Conservation (phyloP, 1,140 invertebrate species). For the Gryon sp. region DNA sequence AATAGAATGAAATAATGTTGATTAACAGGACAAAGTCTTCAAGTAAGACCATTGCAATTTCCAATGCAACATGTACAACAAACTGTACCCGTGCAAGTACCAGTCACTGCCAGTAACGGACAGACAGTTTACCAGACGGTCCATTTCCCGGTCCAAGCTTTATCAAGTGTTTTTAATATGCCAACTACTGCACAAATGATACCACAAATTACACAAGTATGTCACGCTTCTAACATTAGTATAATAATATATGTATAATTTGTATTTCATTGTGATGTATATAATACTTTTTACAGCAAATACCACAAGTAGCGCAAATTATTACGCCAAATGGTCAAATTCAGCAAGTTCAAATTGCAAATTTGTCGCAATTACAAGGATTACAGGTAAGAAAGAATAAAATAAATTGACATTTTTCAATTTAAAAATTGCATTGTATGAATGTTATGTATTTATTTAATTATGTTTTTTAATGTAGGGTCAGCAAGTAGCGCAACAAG, state of each 20-base stretch:
- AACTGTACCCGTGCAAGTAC: conserved; percentile 94
- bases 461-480: conserved; percentile 57
- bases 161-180: conserved; percentile 81
- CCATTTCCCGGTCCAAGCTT: conserved; percentile 91
- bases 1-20: too few relatives aligned
- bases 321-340: conserved; percentile 92
- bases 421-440: too few relatives aligned
- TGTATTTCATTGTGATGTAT: conserved; percentile 3
- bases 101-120: conserved; percentile 92
- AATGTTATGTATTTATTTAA: conserved; percentile 1
- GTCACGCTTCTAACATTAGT: conserved; percentile 64
- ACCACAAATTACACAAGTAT: conserved; percentile 85
- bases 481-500: conserved; percentile 76
- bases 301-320: conserved; percentile 89
- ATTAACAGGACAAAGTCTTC: conserved; percentile 86
- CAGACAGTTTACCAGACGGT: conserved; percentile 96
- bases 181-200: conserved; percentile 84
- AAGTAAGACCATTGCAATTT: conserved; percentile 87
- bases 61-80: conserved; percentile 85
- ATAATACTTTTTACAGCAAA: conserved; percentile 68
- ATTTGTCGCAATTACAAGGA: conserved; percentile 82
- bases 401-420: too few relatives aligned
- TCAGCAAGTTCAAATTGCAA: conserved; percentile 90
- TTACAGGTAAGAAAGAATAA: conserved; percentile 69
- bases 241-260: too few relatives aligned